phyloP scores from a whole-genome alignment of 2,888 invertebrate species.

The Sceliomorpha sp. region DNA sequence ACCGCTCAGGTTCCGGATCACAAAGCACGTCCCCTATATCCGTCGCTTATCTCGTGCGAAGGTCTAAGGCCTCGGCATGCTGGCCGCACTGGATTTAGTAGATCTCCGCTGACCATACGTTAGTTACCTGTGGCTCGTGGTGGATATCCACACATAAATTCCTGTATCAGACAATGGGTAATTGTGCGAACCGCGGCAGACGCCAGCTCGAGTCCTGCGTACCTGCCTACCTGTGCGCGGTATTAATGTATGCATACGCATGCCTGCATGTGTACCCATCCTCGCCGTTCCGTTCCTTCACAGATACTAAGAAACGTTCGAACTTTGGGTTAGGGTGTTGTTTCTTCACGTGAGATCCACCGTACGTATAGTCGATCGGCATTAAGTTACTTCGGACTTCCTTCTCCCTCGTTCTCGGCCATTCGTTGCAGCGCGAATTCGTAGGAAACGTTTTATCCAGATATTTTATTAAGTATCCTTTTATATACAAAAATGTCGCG shows the following conservation, averaged over 20 bases:
- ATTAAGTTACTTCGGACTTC: no score
- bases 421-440: no score
- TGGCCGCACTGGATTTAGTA: constrained; percentile 71
- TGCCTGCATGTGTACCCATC: constrained; percentile 29
- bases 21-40: constrained; percentile 73
- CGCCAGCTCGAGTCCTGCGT: constrained; percentile 61
- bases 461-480: no score
- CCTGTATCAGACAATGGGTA: constrained; percentile 80
- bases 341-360: constrained; percentile 71
- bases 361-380: constrained; percentile 59
- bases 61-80: constrained; percentile 70
- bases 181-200: constrained; percentile 74
- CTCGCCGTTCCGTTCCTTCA: constrained; percentile 29
- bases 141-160: constrained; percentile 77
- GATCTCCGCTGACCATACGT: constrained; percentile 67
- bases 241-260: constrained; percentile 55
- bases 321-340: constrained; percentile 67
- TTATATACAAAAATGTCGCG: no score
- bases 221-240: constrained; percentile 50
- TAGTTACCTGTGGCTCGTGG: constrained; percentile 72
- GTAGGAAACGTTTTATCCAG: no score
- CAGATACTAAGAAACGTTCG: constrained; percentile 31
- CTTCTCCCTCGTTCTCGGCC: no score
- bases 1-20: constrained; percentile 70
- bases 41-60: constrained; percentile 58